Evolutionary conservation across 2,888 invertebrate species (phyloP), one percentile per base, ranked within the genome.

Genomic region (Baronia brevicornis): DNA sequence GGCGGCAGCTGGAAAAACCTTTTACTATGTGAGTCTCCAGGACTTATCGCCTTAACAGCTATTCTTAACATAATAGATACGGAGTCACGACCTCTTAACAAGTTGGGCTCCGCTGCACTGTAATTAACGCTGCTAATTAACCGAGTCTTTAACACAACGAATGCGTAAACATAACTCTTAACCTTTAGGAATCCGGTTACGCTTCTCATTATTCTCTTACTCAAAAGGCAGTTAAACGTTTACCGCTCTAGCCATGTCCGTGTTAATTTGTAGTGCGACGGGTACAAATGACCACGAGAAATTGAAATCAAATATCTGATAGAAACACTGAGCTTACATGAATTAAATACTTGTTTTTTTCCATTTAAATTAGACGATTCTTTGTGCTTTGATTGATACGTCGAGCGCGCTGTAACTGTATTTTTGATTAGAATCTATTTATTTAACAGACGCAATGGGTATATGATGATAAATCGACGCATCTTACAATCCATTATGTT

Each of bases 1-100:
- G 91, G 91, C 60, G 91, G 91, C 46, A 91, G 91, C 77, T 92
- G 92, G 92, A 91, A 89, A 78, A 92, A 92, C 77, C 87, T 92
- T 46, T 84, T 91, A 61, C 88, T 90, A 86, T 86, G 92, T 92
- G 89, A 91, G 92, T 90, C 58, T 58, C 47, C 57, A 63, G 50
- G 64, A 56, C 54, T 43, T 44, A 43, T 54, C 46, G 51, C 53
- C 45, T 50, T 60, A 38, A 42, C 51, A 56, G 57, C 60, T 62
- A 54, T 44, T 49, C 42, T 43, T 36, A 37, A 40, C 41, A 41
- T 36, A 33, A 33, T 33, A 33, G 34, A 15, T 22, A 23, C 21
- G 25, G 25, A 26, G 28, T 28, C 37, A 22, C 28, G 30, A 28
- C 34, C 30, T 31, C 26, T 17, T 38, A 27, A 30, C 34, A 36